Base-by-base conservation (phyloP, 2,797 vertebrate genomes). In the Catamblyrhynchus diadema region DNA sequence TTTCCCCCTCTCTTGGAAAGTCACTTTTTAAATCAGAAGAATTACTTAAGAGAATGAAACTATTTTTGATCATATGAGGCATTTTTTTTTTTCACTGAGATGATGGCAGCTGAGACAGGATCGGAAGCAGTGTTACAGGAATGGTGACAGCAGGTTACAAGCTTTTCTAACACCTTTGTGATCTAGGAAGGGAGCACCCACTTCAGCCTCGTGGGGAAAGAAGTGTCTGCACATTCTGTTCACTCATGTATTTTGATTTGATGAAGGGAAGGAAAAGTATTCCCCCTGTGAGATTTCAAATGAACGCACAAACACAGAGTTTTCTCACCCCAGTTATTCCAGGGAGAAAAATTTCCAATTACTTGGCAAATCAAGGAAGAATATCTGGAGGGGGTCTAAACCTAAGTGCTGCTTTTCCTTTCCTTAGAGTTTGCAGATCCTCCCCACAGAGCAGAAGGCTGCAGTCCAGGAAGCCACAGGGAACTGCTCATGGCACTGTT, bases 11-110 rank as follows among this genome's bases (percentile, higher is more conserved):
- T 64, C 61, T 88, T 0, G 0, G n/a, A 83, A 90, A 92, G 8
- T 70, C 79, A 37, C 47, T 69, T 93, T 59, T 88, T 75, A 88
- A 88, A 92, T 88, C n/a, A 88, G 72, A 96, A 73, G 54, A 80
- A 86, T 85, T 83, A 83, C 61, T 91, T 92, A 89, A 3, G 32
- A 94, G 79, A 81, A 83, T 24, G 9, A 69, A 93, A 67, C 47
- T 72, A 37, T 48, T 91, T 95, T 78, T 94, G 70, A 93, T 72
- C 50, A n/a, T 27, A 75, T 4, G 25, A 56, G 42, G 72, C 65
- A 11, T 54, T 61, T 92, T 77, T 81, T 41, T 67, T 84, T 8
- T 41, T 16, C 45, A 64, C 75, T 37, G 79, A 85, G 72, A 77
- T 50, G 62, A 60, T 30, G 33, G 88, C 72, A 93, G 64, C 82